phyloP scores from a whole-genome alignment of 2,888 invertebrate genomes.

The Seira musarum region DNA sequence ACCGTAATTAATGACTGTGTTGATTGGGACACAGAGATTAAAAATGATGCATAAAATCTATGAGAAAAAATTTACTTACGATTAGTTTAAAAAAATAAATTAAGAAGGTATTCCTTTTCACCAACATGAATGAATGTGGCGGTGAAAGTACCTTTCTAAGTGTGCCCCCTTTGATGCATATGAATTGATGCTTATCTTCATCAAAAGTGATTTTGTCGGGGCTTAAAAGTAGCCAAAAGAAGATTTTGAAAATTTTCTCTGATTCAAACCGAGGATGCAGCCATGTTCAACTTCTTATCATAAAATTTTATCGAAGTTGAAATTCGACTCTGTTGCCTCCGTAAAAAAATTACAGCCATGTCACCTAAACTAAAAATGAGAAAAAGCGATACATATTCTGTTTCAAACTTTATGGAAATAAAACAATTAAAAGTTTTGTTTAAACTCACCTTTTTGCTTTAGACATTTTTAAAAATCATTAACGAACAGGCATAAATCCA shows the following conservation, averaged over 20 bases:
- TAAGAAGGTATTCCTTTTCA: too few relatives aligned
- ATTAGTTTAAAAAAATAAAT: not conserved
- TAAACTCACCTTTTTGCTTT: too few relatives aligned
- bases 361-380: too few relatives aligned
- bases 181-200: not conserved
- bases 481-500: too few relatives aligned
- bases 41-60: slow-evolving; percentile 18
- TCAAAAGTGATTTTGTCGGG: slow-evolving; percentile 3
- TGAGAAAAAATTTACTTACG: not conserved
- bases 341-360: too few relatives aligned
- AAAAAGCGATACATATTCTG: too few relatives aligned
- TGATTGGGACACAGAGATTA: slow-evolving; percentile 11
- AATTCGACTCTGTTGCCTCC: too few relatives aligned
- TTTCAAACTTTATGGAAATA: too few relatives aligned
- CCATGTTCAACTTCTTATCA: not conserved
- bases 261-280: slow-evolving; percentile 7
- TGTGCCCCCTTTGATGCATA: slow-evolving; percentile 11
- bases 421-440: too few relatives aligned
- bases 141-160: not conserved
- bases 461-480: too few relatives aligned
- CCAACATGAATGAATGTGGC: not conserved
- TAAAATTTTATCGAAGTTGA: too few relatives aligned
- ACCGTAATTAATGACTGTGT: slow-evolving; percentile 2
- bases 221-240: not conserved
- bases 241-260: not conserved